phyloP scores from a whole-genome alignment of 1,140 invertebrate genomes.

The Steinernema feltiae region DNA sequence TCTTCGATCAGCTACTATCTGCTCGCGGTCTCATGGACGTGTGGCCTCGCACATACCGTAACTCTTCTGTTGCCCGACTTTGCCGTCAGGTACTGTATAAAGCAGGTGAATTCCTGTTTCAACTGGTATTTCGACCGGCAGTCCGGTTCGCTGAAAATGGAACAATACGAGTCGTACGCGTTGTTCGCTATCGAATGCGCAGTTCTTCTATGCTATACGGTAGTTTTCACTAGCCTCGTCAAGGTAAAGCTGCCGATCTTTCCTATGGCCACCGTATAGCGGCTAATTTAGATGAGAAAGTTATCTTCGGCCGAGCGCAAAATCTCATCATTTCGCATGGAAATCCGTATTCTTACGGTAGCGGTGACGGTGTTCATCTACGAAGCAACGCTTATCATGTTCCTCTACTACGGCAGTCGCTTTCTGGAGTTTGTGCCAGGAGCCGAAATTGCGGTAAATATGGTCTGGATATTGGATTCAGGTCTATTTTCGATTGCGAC shows the following conservation, averaged over 20 bases:
- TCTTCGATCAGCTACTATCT: neutral
- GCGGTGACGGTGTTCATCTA: neutral
- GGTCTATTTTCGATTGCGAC: neutral
- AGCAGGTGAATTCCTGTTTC: no score
- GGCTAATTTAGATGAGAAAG: no score
- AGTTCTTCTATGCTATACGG: no score
- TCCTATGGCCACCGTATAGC: no score
- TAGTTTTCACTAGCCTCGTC: no score
- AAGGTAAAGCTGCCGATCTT: no score
- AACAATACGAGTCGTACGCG: no score
- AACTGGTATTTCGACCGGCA: no score
- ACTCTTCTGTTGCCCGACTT: neutral
- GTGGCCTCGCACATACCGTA: neutral
- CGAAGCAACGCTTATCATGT: neutral
- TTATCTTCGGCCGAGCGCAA: no score
- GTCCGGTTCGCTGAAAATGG: no score
- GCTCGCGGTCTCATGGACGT: neutral
- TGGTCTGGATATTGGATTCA: neutral
- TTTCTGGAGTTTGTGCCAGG: neutral
- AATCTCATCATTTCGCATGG: neutral
- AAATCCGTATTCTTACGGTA: neutral
- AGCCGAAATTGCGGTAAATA: neutral
- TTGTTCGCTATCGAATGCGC: no score
- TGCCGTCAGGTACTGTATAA: neutral
- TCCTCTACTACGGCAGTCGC: neutral